These are phyloP conservation scores for Drosophila pullipes DNA, from an alignment of 2,888 invertebrate genomes.

Conservation along the genomic window DNA sequence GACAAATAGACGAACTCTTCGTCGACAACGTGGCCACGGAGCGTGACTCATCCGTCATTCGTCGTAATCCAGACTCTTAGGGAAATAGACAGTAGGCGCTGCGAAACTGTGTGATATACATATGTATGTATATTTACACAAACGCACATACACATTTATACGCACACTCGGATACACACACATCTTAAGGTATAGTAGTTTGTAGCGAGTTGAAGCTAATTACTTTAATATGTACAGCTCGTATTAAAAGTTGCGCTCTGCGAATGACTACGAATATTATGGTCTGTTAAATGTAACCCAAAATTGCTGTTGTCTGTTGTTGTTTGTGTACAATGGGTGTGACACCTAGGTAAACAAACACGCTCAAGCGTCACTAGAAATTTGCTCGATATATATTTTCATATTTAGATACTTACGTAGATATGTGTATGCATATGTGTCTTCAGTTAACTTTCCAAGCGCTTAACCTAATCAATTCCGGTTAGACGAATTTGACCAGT, in stretches of 20 bases:
- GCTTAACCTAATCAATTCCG: not conserved
- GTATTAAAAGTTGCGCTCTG: constrained; percentile 11
- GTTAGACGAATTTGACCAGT: not conserved
- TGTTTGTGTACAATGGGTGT: constrained; percentile 12
- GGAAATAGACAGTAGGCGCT: not conserved
- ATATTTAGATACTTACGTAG: not conserved
- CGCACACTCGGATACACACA: not conserved
- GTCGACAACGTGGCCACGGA: constrained; percentile 17
- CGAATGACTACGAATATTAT: constrained; percentile 1
- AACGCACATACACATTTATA: not conserved
- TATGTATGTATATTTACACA: not conserved
- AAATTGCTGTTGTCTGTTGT: constrained; percentile 2
- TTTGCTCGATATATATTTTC: not conserved
- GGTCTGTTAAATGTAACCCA: not conserved
- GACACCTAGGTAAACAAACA: constrained; percentile 16
- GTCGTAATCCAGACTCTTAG: constrained; percentile 7
- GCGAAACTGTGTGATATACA: not conserved
- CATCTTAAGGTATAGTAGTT: not conserved
- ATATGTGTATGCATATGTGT: not conserved
- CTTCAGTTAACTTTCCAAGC: not conserved
- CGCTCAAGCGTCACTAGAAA: not conserved
- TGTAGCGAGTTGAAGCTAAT: constrained; percentile 14
- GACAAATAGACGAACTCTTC: not conserved
- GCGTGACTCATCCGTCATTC: constrained; percentile 15
- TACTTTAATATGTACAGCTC: constrained; percentile 19